phyloP scores from a whole-genome alignment of 2,113 vertebrate species.

The Pseudonaja textilis region DNA sequence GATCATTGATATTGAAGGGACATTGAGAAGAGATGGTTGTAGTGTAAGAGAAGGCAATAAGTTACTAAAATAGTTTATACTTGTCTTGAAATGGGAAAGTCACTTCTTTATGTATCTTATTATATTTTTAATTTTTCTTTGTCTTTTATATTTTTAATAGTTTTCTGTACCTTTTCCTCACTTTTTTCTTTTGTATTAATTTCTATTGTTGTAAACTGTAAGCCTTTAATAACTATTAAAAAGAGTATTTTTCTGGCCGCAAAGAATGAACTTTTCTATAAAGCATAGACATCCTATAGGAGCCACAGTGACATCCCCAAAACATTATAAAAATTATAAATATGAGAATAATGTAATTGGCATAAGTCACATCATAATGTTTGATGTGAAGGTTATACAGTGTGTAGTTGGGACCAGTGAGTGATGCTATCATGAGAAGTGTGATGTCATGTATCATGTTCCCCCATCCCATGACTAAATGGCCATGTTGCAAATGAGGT shows the following conservation, averaged over 20 bases:
- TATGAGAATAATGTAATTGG: not conserved
- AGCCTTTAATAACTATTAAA: not conserved
- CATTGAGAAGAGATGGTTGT: not conserved
- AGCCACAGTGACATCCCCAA: not conserved
- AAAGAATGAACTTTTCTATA: not conserved
- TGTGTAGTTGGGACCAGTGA: not conserved
- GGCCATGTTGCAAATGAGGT: not conserved
- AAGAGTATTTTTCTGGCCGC: not conserved
- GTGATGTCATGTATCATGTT: not conserved
- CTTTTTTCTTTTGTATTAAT: not conserved
- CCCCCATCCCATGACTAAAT: not conserved
- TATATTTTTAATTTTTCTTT: not conserved
- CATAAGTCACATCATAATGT: not conserved
- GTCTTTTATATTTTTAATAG: not conserved
- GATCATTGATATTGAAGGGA: not conserved
- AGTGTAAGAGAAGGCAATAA: not conserved
- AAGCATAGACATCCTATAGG: not conserved
- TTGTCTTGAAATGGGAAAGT: not conserved
- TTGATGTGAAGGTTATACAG: not conserved
- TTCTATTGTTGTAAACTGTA: not conserved
- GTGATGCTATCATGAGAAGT: not conserved
- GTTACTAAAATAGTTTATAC: not conserved
- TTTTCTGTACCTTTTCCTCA: not conserved
- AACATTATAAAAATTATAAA: not conserved
- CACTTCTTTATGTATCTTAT: not conserved